A percentile compares a stretch with the other conserved stretches of the same genome.
Evolutionary conservation across 2,888 invertebrate species (phyloP).

Genomic region (Drosophila demipolita): DNA sequence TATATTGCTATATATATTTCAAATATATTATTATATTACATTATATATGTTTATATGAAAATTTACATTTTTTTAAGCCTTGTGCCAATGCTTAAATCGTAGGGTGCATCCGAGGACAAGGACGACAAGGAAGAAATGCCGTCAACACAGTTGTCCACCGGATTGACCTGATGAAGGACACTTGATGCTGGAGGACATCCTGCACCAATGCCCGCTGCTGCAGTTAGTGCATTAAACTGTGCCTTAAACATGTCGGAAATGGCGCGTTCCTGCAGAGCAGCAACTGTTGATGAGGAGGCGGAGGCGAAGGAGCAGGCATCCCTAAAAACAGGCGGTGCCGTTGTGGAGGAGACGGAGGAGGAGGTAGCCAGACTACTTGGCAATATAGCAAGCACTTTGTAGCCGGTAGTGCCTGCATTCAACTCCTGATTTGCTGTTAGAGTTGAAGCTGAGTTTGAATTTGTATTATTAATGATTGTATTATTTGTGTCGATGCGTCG

Average conservation of each 20-base stretch:
- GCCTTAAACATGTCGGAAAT: conserved; percentile 76
- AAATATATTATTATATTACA: background rate
- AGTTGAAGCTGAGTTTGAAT: conserved; percentile 1
- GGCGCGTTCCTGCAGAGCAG: conserved; percentile 68
- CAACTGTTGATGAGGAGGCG: conserved; percentile 36
- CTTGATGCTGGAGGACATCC: conserved; percentile 4
- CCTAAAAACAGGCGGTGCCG: conserved; percentile 17
- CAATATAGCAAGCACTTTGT: conserved; percentile 28
- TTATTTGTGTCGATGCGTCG: conserved; percentile 55
- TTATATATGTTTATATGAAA: background rate
- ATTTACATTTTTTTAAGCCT: conserved; percentile 71
- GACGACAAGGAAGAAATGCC: conserved; percentile 13
- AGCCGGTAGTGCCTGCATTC: conserved; percentile 10
- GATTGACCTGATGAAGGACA: conserved; percentile 1
- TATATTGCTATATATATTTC: background rate
- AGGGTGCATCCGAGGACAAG: conserved; percentile 68
- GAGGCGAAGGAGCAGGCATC: background rate
- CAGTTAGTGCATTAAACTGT: conserved; percentile 67
- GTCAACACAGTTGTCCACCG: background rate
- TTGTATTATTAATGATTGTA: background rate
- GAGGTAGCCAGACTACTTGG: conserved; percentile 25
- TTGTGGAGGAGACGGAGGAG: conserved; percentile 18
- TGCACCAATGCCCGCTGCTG: conserved; percentile 44
- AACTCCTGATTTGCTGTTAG: conserved; percentile 13
- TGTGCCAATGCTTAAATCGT: conserved; percentile 75